phyloP scores from a whole-genome alignment of 2,888 invertebrate genomes.

The Brachyopa scutellaris region DNA sequence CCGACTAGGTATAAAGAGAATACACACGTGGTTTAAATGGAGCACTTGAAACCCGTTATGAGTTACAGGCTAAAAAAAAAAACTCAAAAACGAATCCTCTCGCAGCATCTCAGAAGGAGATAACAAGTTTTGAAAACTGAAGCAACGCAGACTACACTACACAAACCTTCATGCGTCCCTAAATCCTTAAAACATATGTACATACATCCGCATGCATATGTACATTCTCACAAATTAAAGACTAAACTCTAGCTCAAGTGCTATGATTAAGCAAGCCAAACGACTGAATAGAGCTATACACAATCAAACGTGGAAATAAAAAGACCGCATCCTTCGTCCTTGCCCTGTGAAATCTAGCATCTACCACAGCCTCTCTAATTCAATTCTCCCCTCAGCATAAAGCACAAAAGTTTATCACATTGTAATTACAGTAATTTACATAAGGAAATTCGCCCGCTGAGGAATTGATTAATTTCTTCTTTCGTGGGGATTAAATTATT shows the following conservation, averaged over 20 bases:
- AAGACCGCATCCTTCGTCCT: constrained; percentile 11
- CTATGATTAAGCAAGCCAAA: constrained; percentile 34
- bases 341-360: constrained; percentile 11
- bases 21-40: no score
- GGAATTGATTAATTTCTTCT: constrained; percentile 66
- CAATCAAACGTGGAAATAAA: constrained; percentile 8
- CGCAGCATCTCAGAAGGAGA: no score
- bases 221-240: constrained; percentile 12
- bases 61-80: no score
- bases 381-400: constrained; percentile 39
- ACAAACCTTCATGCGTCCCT: no score
- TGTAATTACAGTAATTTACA: constrained; percentile 72
- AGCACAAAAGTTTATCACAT: constrained; percentile 70
- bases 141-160: no score
- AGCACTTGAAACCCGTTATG: no score
- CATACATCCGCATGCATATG: no score
- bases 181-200: no score
- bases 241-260: constrained; percentile 13
- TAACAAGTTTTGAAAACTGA: no score
- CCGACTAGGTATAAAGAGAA: no score
- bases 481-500: constrained; percentile 4
- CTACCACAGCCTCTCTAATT: constrained; percentile 31
- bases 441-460: constrained; percentile 47
- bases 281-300: constrained; percentile 29
- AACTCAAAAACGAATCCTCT: no score